Conservation (phyloP, 2,113 vertebrate genomes). For the Cichladusa arquata region DNA sequence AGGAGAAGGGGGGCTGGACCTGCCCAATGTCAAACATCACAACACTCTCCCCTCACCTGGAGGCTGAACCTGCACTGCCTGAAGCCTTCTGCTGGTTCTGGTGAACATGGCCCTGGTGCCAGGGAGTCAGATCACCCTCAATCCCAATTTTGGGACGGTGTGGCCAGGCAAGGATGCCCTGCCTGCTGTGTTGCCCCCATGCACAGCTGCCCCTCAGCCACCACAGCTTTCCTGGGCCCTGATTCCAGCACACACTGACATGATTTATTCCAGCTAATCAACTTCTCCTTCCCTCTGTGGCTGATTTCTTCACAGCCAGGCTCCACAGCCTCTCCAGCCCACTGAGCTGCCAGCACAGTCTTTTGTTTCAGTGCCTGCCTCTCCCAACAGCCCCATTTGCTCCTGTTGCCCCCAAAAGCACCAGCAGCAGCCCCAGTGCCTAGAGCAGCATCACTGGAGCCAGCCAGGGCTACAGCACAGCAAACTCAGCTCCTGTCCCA, state of each 20-base stretch:
- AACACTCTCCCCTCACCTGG: fast-evolving
- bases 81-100: not conserved
- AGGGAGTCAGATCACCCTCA: not conserved
- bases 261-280: not conserved
- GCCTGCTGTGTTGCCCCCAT: fast-evolving
- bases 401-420: not conserved
- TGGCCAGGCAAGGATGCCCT: not conserved
- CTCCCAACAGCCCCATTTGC: not conserved
- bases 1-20: not conserved
- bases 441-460: not conserved
- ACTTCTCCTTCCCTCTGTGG: not conserved
- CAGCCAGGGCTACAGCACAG: not conserved
- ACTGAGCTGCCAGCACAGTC: not conserved
- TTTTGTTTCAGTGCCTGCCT: not conserved
- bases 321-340: not conserved
- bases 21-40: not conserved
- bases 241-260: not conserved
- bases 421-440: not conserved
- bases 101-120: not conserved
- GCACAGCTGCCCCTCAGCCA: not conserved
- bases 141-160: fast-evolving
- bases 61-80: not conserved
- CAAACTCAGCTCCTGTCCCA: not conserved
- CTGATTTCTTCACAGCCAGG: not conserved
- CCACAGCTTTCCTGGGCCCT: fast-evolving